Percentiles rank a stretch among this genome's conserved stretches.
phyloP scores from a whole-genome alignment of 2,888 invertebrate genomes.

The Heteropelma amictum region DNA sequence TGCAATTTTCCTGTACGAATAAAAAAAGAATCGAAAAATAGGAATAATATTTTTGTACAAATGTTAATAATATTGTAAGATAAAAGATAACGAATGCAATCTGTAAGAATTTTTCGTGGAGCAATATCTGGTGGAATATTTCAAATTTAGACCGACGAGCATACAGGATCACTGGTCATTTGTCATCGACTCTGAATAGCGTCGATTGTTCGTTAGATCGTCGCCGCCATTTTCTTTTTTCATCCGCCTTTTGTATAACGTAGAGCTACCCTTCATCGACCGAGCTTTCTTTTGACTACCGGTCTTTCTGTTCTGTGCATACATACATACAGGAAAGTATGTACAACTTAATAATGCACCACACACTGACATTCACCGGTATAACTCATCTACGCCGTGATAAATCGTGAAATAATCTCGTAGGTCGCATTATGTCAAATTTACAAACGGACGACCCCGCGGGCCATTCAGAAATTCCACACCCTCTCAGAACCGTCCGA shows the following conservation, averaged over 20 bases:
- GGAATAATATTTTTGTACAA: too few relatives aligned
- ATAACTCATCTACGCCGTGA: constrained; percentile 61
- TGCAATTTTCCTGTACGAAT: too few relatives aligned
- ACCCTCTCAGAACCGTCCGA: constrained; percentile 3
- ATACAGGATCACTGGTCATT: constrained; percentile 63
- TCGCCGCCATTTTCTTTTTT: constrained; percentile 66
- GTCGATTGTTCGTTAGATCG: constrained; percentile 69
- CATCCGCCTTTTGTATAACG: constrained; percentile 47
- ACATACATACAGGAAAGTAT: constrained; percentile 2
- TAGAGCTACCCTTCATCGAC: constrained; percentile 31
- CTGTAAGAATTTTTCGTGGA: too few relatives aligned
- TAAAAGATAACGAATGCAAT: too few relatives aligned
- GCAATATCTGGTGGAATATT: too few relatives aligned
- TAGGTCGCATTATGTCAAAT: constrained; percentile 71
- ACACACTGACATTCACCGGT: constrained; percentile 64
- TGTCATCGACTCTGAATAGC: constrained; percentile 70
- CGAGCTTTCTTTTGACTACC: neutral
- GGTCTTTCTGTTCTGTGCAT: too few relatives aligned
- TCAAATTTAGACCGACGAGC: too few relatives aligned
- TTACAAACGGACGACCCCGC: constrained; percentile 63
- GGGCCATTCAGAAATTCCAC: constrained; percentile 48
- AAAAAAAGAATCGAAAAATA: too few relatives aligned
- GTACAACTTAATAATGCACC: constrained; percentile 68
- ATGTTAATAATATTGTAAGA: too few relatives aligned
- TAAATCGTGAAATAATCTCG: constrained; percentile 74